A percentile compares a stretch with the other conserved stretches of the same genome.
These are phyloP conservation scores for Telmatherina bonti DNA, from an alignment of 2,797 vertebrate species.

Conservation along the genomic window DNA sequence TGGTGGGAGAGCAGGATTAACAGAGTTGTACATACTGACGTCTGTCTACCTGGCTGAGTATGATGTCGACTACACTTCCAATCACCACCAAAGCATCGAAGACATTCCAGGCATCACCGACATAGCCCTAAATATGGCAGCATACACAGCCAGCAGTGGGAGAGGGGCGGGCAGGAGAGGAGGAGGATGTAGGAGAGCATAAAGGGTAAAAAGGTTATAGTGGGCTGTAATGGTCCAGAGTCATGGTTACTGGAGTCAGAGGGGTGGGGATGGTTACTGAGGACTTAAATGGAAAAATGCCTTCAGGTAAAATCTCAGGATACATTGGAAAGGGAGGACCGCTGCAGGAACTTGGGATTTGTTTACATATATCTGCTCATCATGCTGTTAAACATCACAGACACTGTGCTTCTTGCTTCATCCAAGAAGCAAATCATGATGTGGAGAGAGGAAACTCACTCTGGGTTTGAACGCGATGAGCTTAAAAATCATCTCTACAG, in stretches of 20 bases:
- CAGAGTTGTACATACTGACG: conserved; percentile 71
- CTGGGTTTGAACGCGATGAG: conserved; percentile 98
- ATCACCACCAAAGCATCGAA: conserved; percentile 99
- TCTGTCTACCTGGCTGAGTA: conserved; percentile 97
- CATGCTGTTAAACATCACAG: neutral
- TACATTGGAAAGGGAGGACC: conserved; percentile 1
- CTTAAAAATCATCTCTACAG: conserved; percentile 98
- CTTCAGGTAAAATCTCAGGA: neutral
- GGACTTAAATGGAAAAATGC: neutral
- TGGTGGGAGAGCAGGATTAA: conserved; percentile 43
- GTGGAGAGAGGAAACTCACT: conserved; percentile 77
- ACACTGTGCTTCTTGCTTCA: neutral
- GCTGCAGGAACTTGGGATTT: neutral
- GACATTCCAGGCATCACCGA: conserved; percentile 99
- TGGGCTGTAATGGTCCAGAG: conserved; percentile 33
- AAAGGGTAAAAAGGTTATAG: conserved; percentile 34
- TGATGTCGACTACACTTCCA: conserved; percentile 99
- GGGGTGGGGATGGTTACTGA: conserved; percentile 27
- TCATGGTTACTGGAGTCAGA: too few relatives aligned
- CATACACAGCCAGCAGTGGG: conserved; percentile 79
- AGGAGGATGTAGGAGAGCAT: conserved; percentile 18
- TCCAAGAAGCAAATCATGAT: neutral
- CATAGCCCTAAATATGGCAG: conserved; percentile 94
- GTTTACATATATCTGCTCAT: conserved; percentile 2
- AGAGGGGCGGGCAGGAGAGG: conserved; percentile 18